phyloP scores from a whole-genome alignment of 23 tunicate genomes.

The Ciona savignyi region DNA sequence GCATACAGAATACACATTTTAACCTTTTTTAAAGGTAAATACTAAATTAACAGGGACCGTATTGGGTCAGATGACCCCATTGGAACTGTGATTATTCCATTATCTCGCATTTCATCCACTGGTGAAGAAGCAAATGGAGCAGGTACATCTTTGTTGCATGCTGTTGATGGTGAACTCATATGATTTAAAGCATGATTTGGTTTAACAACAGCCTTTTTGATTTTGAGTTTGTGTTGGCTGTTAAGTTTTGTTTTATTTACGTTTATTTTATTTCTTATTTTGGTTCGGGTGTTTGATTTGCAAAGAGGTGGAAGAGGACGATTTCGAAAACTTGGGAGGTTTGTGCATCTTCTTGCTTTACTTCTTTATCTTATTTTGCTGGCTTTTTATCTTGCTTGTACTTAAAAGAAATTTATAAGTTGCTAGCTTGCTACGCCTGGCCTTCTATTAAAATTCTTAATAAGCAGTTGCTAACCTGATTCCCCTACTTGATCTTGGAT shows the following conservation, averaged over 20 bases:
- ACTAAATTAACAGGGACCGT: conserved; percentile 63
- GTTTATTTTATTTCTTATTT: conserved; percentile 3
- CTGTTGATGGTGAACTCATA: not conserved
- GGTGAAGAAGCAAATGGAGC: conserved; percentile 87
- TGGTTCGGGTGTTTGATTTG: conserved; percentile 1
- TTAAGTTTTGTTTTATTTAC: conserved; percentile 12
- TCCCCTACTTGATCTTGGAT: too few relatives aligned
- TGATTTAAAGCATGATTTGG: not conserved
- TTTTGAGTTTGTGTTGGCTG: not conserved
- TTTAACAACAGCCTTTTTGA: not conserved
- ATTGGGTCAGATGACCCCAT: conserved; percentile 73
- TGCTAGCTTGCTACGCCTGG: not conserved
- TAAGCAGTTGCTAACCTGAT: too few relatives aligned
- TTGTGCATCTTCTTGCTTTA: not conserved
- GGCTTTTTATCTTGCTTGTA: not conserved
- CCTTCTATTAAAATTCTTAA: not conserved
- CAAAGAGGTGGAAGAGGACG: conserved; percentile 60
- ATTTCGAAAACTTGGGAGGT: conserved; percentile 43
- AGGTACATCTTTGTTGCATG: not conserved
- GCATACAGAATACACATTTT: too few relatives aligned
- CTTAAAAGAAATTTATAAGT: too few relatives aligned
- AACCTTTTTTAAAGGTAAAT: not conserved
- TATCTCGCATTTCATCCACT: conserved; percentile 83
- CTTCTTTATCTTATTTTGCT: not conserved
- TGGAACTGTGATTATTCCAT: conserved; percentile 69